phyloP scores from a whole-genome alignment of 2,888 invertebrate genomes.

The Drosophila percnosoma region DNA sequence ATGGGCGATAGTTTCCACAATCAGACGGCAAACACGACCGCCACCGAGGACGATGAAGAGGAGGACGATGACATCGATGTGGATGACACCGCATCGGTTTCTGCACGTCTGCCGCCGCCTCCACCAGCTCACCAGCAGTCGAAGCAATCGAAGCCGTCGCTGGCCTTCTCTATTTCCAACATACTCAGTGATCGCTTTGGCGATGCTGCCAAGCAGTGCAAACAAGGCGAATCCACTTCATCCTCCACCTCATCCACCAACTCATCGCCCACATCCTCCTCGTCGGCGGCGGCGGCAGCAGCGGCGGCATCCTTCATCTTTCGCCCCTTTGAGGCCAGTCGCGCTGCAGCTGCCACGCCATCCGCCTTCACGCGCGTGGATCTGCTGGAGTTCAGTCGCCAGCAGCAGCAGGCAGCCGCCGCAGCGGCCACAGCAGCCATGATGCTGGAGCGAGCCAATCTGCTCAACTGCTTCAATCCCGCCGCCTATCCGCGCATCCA shows the following conservation, averaged over 20 bases:
- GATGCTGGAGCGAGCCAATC: conserved; percentile 84
- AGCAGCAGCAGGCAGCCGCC: conserved; percentile 83
- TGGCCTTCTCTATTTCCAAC: conserved; percentile 84
- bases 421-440: conserved; percentile 84
- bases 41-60: conserved; percentile 75
- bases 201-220: conserved; percentile 59
- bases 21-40: conserved; percentile 56
- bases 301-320: conserved; percentile 78
- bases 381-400: conserved; percentile 83
- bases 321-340: conserved; percentile 83
- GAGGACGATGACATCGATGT: conserved; percentile 81
- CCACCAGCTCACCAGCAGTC: conserved; percentile 82
- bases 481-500: conserved; percentile 84
- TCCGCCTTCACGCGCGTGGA: conserved; percentile 84
- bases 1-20: conserved; percentile 83
- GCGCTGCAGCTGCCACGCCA: conserved; percentile 71
- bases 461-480: conserved; percentile 84
- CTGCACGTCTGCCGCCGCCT: conserved; percentile 75
- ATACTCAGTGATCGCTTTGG: conserved; percentile 85
- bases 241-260: conserved; percentile 18
- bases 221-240: conserved; percentile 35
- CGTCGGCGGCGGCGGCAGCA: conserved; percentile 26
- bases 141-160: conserved; percentile 79
- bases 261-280: conserved; percentile 17
- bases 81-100: conserved; percentile 57